A percentile compares a stretch with the other conserved stretches of the same genome.
Conservation (phyloP, 2,888 invertebrate genomes). For the Anoncus sp. region DNA sequence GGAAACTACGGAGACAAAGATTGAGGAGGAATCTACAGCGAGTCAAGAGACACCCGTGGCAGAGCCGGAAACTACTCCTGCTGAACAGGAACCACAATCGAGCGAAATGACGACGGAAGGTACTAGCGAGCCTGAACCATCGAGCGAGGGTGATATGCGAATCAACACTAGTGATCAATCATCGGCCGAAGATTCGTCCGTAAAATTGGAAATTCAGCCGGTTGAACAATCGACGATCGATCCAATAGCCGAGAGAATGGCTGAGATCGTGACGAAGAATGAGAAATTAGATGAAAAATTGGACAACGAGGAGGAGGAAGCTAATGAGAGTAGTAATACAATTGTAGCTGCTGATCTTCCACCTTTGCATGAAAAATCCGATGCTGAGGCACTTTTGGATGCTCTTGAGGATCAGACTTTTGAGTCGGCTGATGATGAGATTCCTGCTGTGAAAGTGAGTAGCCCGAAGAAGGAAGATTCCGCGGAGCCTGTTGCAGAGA, state of each 20-base stretch:
- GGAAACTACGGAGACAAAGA: too few relatives aligned
- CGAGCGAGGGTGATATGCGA: constrained; percentile 64
- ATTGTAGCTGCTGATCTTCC: constrained; percentile 56
- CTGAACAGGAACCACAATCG: constrained; percentile 46
- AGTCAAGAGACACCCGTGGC: too few relatives aligned
- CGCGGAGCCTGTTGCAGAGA: constrained; percentile 29
- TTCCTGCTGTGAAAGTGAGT: constrained; percentile 55
- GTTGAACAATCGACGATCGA: constrained; percentile 35
- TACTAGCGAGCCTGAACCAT: constrained; percentile 60
- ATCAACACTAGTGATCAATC: constrained; percentile 54
- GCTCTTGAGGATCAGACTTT: constrained; percentile 66
- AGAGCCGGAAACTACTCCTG: background rate
- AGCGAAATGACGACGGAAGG: constrained; percentile 54
- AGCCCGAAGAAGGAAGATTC: constrained; percentile 51
- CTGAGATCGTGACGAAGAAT: constrained; percentile 23
- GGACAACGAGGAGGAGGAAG: constrained; percentile 57
- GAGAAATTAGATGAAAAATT: constrained; percentile 36
- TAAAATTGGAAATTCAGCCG: constrained; percentile 50
- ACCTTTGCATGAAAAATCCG: constrained; percentile 53
- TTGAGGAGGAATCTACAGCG: too few relatives aligned
- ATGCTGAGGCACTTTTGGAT: constrained; percentile 52
- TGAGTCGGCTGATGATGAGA: constrained; percentile 63
- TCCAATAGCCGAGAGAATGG: constrained; percentile 43
- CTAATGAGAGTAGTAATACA: constrained; percentile 39
- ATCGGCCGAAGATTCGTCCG: constrained; percentile 52